Evolutionary conservation across 2,113 vertebrate species (phyloP), one percentile per base, ranked within the genome.

Genomic region (Chauna torquata): DNA sequence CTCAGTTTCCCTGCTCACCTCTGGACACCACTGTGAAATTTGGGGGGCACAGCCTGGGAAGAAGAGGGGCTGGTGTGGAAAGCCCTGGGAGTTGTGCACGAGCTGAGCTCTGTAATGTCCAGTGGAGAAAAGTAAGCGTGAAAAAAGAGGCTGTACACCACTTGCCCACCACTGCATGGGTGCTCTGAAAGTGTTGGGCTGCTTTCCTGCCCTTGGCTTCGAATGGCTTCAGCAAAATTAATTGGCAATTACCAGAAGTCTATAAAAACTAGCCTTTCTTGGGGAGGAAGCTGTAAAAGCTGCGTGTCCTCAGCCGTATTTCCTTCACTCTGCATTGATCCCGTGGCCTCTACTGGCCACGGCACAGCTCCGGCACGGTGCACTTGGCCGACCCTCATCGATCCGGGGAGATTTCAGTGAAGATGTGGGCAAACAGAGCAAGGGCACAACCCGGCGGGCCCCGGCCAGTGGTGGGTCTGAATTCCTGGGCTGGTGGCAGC

Each of bases 321-420:
- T 96, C 94, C 92, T 90, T 82, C 95, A 61, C 3, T 54, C 52
- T 3, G 0, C 93, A 97, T 97, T 28, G 97, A 97, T 97, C 94
- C 95, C 75, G 13, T 23, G 88, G 94, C 97, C 96, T 90, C 79
- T 18, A 80, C 92, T 52, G 88, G 72, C 96, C 93, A 1, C 11
- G 8, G 82, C 32, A 6, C 15, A 3, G n/a, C 81, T n/a, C 38
- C 2, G 1, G 79, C 69, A 55, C 3, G 8, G 19, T 3, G 6
- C 3, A 5, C 71, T 42, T 3, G 4, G 47, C 44, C 55, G 81
- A 70, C 65, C 19, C 3, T 4, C 74, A 96, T 93, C 11, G 80
- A 96, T 92, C 70, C 49, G 0, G 5, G 40, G 59, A 15, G 20
- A 14, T 36, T 61, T 45, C 7, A 10, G 75, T 9, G n/a, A 32